Conservation (phyloP, 2,797 vertebrate species). For the Smutsia temminckii region DNA sequence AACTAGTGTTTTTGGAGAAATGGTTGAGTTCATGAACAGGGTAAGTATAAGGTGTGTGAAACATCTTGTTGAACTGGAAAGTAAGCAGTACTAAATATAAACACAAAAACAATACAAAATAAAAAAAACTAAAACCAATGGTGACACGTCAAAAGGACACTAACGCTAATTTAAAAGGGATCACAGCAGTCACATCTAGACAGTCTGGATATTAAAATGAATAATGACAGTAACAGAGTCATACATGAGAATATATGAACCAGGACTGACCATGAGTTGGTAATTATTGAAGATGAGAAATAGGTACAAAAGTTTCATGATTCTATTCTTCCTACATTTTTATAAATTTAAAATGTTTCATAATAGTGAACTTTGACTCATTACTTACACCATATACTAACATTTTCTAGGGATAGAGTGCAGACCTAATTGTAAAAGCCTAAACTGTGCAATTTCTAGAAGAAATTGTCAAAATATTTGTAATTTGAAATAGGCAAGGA, state of each 20-base stretch:
- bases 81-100: not conserved
- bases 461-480: not conserved
- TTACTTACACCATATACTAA: not conserved
- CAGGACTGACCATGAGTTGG: not conserved
- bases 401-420: not conserved
- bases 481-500: not conserved
- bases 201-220: not conserved
- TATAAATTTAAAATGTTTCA: not conserved
- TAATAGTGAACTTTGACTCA: not conserved
- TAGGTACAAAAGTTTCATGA: not conserved
- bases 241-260: not conserved
- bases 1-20: not conserved
- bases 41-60: not conserved
- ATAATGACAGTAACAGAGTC: not conserved
- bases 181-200: not conserved
- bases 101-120: not conserved
- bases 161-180: not conserved
- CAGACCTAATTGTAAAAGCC: not conserved
- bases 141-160: not conserved
- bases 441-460: constrained; percentile 1
- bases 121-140: not conserved
- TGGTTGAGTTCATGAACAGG: not conserved
- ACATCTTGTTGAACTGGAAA: not conserved
- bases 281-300: not conserved
- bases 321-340: constrained; percentile 13